These are phyloP conservation scores for Ypsolopha sequella DNA, from an alignment of 2,888 invertebrate species.

Conservation along the genomic window DNA sequence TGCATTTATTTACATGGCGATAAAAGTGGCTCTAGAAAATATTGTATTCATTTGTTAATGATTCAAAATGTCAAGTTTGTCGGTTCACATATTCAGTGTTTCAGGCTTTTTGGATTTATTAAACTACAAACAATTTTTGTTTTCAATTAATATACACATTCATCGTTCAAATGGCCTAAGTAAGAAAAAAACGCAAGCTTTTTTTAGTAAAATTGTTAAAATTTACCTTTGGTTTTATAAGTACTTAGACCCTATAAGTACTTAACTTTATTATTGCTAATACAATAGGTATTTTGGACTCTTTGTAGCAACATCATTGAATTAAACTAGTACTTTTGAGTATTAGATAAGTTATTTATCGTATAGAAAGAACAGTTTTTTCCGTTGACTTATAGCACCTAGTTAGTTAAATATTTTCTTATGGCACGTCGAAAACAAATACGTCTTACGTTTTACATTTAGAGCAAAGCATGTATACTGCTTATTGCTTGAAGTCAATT, in stretches of 20 bases:
- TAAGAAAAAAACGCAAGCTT: not conserved
- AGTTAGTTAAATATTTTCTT: slow-evolving; percentile 24
- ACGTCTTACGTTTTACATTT: slow-evolving; percentile 11
- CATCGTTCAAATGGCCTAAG: not conserved
- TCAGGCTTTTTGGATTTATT: no score
- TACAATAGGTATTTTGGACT: slow-evolving; percentile 20
- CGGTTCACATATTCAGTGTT: not conserved
- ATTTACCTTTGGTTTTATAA: slow-evolving; percentile 17
- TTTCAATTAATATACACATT: no score
- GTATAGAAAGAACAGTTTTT: not conserved
- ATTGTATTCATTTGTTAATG: not conserved
- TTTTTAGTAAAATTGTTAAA: slow-evolving; percentile 4
- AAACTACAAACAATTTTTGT: no score
- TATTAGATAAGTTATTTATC: slow-evolving; percentile 9
- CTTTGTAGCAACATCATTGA: not conserved
- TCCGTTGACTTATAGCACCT: slow-evolving; percentile 29
- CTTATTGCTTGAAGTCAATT: slow-evolving; percentile 46
- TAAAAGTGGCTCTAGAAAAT: not conserved
- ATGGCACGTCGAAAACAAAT: slow-evolving; percentile 40
- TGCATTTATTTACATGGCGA: not conserved
- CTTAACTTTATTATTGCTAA: slow-evolving; percentile 30
- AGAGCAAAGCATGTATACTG: slow-evolving; percentile 28
- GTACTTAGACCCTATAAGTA: slow-evolving; percentile 36
- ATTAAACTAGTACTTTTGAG: slow-evolving; percentile 13
- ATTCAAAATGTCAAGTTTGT: not conserved